Evolutionary conservation across 2,888 invertebrate genomes (phyloP).

Genomic region (Amphipoea oculea): DNA sequence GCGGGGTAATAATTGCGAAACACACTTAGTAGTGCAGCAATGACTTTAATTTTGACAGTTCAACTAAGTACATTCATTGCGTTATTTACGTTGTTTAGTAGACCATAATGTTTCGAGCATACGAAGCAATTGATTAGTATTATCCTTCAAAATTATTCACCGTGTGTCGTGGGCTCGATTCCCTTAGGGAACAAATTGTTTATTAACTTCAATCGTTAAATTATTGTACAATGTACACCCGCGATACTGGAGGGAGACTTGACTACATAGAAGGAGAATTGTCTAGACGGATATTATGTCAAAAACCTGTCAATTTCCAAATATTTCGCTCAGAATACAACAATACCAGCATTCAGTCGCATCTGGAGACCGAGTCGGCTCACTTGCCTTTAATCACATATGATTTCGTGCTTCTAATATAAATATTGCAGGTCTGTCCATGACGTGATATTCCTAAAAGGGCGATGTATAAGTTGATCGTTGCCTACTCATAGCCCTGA

Average conservation of each 20-base stretch:
- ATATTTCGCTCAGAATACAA: neutral
- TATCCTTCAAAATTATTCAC: no score
- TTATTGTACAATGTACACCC: no score
- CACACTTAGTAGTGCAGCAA: no score
- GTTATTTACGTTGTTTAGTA: no score
- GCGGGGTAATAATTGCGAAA: no score
- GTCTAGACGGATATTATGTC: no score
- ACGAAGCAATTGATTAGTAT: no score
- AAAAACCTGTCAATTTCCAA: neutral
- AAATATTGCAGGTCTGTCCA: constrained; percentile 20
- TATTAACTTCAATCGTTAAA: no score
- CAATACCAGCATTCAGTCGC: neutral
- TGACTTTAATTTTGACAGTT: no score
- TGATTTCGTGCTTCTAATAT: constrained; percentile 40
- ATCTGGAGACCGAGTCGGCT: neutral
- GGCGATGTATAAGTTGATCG: neutral
- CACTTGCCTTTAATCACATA: neutral
- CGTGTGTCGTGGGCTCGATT: neutral
- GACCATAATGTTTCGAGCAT: no score
- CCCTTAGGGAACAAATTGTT: neutral
- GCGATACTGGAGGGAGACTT: neutral
- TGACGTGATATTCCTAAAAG: constrained; percentile 1
- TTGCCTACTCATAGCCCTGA: constrained; percentile 22
- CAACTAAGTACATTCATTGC: no score
- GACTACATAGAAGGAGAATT: no score